A percentile compares a stretch with the other conserved stretches of the same genome.
Conservation (phyloP, 2,113 vertebrate species). For the Sturnira hondurensis region DNA sequence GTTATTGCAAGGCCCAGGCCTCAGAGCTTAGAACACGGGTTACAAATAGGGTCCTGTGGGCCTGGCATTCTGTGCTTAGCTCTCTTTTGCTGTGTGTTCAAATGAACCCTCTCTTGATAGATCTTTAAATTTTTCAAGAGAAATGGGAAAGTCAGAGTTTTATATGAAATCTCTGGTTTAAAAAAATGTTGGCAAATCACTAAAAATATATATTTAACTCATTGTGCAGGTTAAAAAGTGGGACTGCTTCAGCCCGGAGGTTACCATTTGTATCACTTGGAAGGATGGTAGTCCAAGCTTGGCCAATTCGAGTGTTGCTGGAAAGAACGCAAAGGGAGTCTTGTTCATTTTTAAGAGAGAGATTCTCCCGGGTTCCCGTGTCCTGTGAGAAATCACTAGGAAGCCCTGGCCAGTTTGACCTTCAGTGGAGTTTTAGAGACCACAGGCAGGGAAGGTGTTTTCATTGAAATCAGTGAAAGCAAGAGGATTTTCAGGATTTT, state of each 20-base stretch:
- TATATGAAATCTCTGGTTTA: neutral
- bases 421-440: neutral
- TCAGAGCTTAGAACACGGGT: neutral
- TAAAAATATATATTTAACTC: neutral
- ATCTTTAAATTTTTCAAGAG: slow-evolving; percentile 8
- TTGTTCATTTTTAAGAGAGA: neutral
- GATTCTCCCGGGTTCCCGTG: neutral
- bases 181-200: neutral
- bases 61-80: neutral
- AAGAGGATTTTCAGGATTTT: slow-evolving; percentile 24
- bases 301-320: neutral
- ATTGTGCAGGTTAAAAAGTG: neutral
- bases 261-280: neutral
- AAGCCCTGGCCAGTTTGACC: neutral
- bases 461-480: neutral
- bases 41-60: neutral
- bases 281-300: neutral
- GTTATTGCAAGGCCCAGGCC: neutral
- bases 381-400: neutral
- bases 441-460: slow-evolving; percentile 3
- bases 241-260: neutral
- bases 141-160: neutral
- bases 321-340: neutral
- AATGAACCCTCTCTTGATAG: neutral
- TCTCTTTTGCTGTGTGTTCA: neutral